Percentiles rank a stretch among this genome's conserved stretches.
These are phyloP conservation scores for Perca fluviatilis DNA, from an alignment of 2,113 vertebrate species.

Conservation along the genomic window DNA sequence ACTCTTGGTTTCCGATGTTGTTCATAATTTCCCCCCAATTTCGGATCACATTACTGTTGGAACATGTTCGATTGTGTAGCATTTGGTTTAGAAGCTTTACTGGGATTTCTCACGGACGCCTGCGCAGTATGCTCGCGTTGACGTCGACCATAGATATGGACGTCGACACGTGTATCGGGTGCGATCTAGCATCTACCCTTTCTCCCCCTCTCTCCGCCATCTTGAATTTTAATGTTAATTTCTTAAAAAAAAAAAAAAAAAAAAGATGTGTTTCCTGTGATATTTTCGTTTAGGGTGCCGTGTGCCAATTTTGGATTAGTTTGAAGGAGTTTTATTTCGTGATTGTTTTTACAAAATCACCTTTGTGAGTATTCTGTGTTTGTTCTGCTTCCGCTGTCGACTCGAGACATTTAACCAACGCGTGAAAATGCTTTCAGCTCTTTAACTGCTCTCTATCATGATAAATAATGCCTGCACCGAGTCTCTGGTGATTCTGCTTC, in stretches of 20 bases:
- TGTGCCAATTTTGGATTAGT: slow-evolving; percentile 61
- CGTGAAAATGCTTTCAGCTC: slow-evolving; percentile 59
- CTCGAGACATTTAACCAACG: slow-evolving; percentile 66
- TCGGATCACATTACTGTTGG: no score
- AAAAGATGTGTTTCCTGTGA: slow-evolving; percentile 78
- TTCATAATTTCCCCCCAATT: no score
- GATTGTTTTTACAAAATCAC: slow-evolving; percentile 17
- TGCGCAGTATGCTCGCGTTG: no score
- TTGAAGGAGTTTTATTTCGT: slow-evolving; percentile 39
- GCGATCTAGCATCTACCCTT: slow-evolving; percentile 31
- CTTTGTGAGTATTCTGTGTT: slow-evolving; percentile 76
- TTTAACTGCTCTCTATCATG: slow-evolving; percentile 26
- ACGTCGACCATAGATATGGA: no score
- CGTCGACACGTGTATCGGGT: no score
- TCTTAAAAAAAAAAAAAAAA: slow-evolving; percentile 52
- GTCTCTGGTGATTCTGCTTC: rapidly evolving
- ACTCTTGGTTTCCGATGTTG: no score
- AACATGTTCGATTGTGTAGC: no score
- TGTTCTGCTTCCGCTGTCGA: slow-evolving; percentile 35
- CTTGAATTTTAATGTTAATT: slow-evolving; percentile 90
- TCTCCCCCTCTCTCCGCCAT: slow-evolving; percentile 82
- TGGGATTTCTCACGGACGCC: no score
- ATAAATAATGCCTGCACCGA: slow-evolving; percentile 24
- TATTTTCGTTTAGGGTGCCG: slow-evolving; percentile 67
- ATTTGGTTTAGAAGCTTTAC: no score